Percentiles rank a stretch among this genome's conserved stretches.
phyloP scores from a whole-genome alignment of 2,888 invertebrate species.

The Carcina quercana region DNA sequence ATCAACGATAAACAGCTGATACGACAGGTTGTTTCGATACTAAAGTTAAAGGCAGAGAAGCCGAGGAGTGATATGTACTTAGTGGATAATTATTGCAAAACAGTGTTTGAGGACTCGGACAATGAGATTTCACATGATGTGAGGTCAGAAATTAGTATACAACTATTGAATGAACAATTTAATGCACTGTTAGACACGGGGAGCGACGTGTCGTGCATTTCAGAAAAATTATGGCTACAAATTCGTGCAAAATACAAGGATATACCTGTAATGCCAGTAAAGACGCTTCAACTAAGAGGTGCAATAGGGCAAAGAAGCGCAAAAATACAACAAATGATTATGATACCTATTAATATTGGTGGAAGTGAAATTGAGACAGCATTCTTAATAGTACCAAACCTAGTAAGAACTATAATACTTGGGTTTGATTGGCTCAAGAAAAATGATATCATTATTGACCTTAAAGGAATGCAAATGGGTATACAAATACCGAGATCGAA shows the following conservation, averaged over 20 bases:
- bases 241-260: not conserved
- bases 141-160: constrained; percentile 1
- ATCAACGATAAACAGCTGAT: too few relatives aligned
- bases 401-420: constrained; percentile 1
- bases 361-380: not conserved
- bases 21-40: too few relatives aligned
- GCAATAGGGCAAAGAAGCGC: constrained; percentile 5
- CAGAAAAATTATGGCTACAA: constrained; percentile 1
- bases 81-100: too few relatives aligned
- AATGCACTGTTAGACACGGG: constrained; percentile 1
- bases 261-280: constrained; percentile 2
- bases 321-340: not conserved
- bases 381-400: constrained; percentile 1
- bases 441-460: not conserved
- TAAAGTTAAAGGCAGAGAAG: too few relatives aligned
- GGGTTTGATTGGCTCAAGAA: constrained; percentile 4
- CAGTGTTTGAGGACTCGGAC: constrained; percentile 3
- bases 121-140: not conserved
- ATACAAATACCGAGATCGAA: not conserved
- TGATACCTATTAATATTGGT: constrained; percentile 1
- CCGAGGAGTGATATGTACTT: too few relatives aligned
- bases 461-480: not conserved
- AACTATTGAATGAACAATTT: not conserved
- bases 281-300: constrained; percentile 1
- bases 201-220: constrained; percentile 4